Percentiles rank a stretch among this genome's conserved stretches.
phyloP scores from a whole-genome alignment of 2,113 vertebrate species.

The Callospermophilus lateralis region DNA sequence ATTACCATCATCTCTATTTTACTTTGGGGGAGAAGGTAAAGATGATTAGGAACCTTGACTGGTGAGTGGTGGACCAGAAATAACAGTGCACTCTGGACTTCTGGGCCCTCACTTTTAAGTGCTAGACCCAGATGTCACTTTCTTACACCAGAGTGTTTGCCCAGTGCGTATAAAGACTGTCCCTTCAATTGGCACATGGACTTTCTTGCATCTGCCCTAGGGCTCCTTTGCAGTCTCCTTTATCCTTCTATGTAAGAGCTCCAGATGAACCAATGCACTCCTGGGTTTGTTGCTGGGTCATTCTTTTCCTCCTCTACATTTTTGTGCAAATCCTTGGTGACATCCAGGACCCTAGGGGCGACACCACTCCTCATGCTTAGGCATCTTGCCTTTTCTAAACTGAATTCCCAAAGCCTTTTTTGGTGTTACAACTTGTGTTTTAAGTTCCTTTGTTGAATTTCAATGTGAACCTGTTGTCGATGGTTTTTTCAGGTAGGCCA shows the following conservation, averaged over 20 bases:
- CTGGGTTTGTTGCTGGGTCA: background rate
- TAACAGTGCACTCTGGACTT: background rate
- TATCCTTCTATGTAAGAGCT: background rate
- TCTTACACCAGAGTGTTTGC: accelerated
- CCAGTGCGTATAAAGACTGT: accelerated
- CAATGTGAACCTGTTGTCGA: background rate
- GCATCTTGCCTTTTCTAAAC: background rate
- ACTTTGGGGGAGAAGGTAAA: background rate
- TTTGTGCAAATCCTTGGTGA: background rate
- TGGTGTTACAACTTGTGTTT: background rate
- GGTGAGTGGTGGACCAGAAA: background rate
- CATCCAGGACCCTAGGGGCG: background rate
- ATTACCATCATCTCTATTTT: background rate
- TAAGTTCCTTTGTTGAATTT: background rate
- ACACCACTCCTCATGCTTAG: accelerated
- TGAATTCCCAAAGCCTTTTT: background rate
- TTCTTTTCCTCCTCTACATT: background rate
- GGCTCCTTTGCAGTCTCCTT: background rate
- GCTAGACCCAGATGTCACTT: accelerated
- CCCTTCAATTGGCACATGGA: background rate
- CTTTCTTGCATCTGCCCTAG: background rate
- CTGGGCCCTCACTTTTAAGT: background rate
- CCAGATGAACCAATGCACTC: accelerated
- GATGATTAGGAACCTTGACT: background rate
- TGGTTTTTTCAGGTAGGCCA: background rate